These are phyloP conservation scores for Homarus gammarus DNA, from an alignment of 2,888 invertebrate genomes.

Conservation along the genomic window DNA sequence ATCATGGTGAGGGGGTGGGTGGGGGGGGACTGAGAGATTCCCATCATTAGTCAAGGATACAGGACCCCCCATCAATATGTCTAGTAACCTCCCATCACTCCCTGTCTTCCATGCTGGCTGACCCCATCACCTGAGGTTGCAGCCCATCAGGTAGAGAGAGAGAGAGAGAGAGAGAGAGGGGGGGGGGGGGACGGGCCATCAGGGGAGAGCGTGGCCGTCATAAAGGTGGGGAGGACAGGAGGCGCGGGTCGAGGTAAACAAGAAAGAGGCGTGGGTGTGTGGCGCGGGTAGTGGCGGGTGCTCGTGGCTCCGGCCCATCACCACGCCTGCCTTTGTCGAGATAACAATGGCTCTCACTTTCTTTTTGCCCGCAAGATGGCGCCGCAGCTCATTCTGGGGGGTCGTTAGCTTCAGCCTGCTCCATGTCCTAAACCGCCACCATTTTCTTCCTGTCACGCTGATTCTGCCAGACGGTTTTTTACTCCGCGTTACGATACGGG, in stretches of 20 bases:
- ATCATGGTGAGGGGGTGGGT: too few species aligned
- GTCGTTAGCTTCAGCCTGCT: conserved; percentile 59
- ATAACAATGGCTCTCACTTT: conserved; percentile 65
- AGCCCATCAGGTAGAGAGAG: background rate
- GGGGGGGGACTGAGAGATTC: too few species aligned
- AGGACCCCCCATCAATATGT: too few species aligned
- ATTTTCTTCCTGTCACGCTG: conserved; percentile 41
- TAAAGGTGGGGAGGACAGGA: too few species aligned
- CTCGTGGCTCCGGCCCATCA: conserved; percentile 41
- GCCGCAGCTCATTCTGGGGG: conserved; percentile 43
- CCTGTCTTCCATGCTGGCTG: too few species aligned
- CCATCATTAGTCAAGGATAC: too few species aligned
- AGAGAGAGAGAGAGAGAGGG: background rate
- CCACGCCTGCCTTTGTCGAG: conserved; percentile 57
- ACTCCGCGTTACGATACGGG: background rate
- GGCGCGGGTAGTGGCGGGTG: conserved; percentile 18
- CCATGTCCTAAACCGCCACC: conserved; percentile 49
- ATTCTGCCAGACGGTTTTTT: conserved; percentile 29
- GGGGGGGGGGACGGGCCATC: background rate
- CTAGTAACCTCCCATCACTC: background rate
- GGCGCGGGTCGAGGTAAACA: conserved; percentile 3
- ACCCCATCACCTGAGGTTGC: background rate
- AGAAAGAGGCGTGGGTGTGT: conserved; percentile 30
- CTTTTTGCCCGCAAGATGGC: conserved; percentile 51
- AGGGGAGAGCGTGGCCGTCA: background rate